Evolutionary conservation across 2,888 invertebrate species (phyloP).

Genomic region (Apamea monoglypha): DNA sequence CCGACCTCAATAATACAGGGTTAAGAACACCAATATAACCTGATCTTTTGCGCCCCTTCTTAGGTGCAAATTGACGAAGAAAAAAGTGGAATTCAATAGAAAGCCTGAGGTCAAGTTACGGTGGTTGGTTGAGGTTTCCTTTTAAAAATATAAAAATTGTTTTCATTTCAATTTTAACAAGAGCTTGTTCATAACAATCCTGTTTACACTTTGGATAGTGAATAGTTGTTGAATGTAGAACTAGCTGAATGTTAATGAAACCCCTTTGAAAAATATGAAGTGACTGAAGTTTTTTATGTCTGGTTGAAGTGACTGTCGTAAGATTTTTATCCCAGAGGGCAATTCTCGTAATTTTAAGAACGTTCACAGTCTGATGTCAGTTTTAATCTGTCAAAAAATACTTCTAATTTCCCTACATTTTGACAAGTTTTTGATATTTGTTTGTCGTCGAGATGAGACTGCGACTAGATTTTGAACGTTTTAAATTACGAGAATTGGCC

Average conservation of each 20-base stretch:
- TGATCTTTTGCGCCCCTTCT: constrained; percentile 70
- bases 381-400: no score
- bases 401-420: no score
- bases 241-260: constrained; percentile 41
- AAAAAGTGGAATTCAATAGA: constrained; percentile 66
- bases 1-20: constrained; percentile 67
- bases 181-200: constrained; percentile 71
- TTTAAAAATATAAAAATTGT: constrained; percentile 78
- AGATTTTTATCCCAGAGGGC: not conserved
- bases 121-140: constrained; percentile 69
- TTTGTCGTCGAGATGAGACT: no score
- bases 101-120: constrained; percentile 63
- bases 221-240: constrained; percentile 54
- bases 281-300: not conserved
- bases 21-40: constrained; percentile 67
- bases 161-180: constrained; percentile 74
- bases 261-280: not conserved
- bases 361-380: no score
- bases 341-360: no score
- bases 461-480: no score
- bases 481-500: no score
- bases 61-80: constrained; percentile 43
- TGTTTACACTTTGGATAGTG: constrained; percentile 68
- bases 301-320: not conserved
- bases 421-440: no score